phyloP scores from a whole-genome alignment of 2,888 invertebrate genomes.

The Hydroisotoma schaefferi region DNA sequence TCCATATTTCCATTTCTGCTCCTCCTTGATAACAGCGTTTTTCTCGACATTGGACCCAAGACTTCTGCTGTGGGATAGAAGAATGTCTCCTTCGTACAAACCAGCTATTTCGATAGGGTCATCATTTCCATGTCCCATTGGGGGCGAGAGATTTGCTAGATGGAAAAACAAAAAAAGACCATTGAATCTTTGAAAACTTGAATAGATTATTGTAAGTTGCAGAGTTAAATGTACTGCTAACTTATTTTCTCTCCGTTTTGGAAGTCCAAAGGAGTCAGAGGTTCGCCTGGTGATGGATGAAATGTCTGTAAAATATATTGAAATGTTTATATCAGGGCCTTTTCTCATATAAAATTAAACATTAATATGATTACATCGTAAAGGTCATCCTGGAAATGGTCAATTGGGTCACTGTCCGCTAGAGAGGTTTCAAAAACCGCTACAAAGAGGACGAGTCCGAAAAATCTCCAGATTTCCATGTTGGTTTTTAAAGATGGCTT shows the following conservation, averaged over 20 bases:
- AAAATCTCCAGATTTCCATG: constrained; percentile 2
- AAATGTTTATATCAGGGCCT: background rate
- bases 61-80: constrained; percentile 15
- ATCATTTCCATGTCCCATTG: background rate
- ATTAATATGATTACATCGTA: constrained; percentile 8
- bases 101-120: constrained; percentile 44
- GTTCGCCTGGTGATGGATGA: constrained; percentile 41
- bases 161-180: background rate
- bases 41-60: constrained; percentile 11
- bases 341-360: constrained; percentile 3
- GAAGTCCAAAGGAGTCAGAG: constrained; percentile 50
- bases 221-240: background rate
- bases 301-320: constrained; percentile 30
- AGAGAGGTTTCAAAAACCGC: background rate
- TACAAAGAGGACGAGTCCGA: background rate
- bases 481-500: too few species aligned
- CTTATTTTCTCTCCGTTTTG: constrained; percentile 43
- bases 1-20: constrained; percentile 49
- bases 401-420: constrained; percentile 14
- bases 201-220: background rate
- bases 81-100: constrained; percentile 45
- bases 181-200: too few species aligned
- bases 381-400: background rate
- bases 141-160: background rate
- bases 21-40: constrained; percentile 49